These are phyloP conservation scores for Achroia grisella DNA, from an alignment of 1,140 invertebrate genomes.

Conservation along the genomic window DNA sequence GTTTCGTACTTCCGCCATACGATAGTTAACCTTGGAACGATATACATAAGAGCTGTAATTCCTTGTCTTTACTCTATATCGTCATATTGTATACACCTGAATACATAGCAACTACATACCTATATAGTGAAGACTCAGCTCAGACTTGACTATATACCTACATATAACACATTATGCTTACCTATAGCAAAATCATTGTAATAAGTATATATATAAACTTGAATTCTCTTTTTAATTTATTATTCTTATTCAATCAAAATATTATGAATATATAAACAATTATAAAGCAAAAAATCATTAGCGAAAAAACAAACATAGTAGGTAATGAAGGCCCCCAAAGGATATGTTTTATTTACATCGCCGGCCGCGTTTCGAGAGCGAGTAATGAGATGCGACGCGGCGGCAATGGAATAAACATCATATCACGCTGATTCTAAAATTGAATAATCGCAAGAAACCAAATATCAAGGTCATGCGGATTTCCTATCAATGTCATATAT, in stretches of 20 bases:
- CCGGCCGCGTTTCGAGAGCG: conserved; percentile 43
- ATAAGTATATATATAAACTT: no score
- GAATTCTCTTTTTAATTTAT: no score
- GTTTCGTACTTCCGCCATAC: conserved; percentile 8
- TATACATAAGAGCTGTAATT: conserved; percentile 27
- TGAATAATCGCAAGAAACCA: conserved; percentile 67
- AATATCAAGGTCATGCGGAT: conserved; percentile 73
- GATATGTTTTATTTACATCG: conserved; percentile 68
- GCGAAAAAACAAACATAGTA: conserved; percentile 43
- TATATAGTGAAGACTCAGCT: conserved; percentile 18
- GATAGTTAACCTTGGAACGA: conserved; percentile 32
- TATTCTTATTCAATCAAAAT: no score
- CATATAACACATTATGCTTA: conserved; percentile 3
- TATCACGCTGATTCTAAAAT: conserved; percentile 49
- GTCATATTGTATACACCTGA: conserved; percentile 45
- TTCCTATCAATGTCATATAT: conserved; percentile 73
- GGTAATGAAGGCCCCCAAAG: conserved; percentile 53
- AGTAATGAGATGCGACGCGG: conserved; percentile 50
- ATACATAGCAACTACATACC: conserved; percentile 42
- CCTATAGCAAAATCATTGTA: neutral
- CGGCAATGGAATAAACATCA: conserved; percentile 58
- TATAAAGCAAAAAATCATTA: conserved; percentile 24
- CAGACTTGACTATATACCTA: conserved; percentile 13
- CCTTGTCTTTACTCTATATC: conserved; percentile 26
- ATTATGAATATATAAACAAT: conserved; percentile 3